A percentile compares a stretch with the other conserved stretches of the same genome.
Conservation (phyloP, 2,797 vertebrate genomes). For the Helicolenus hilgendorfi region DNA sequence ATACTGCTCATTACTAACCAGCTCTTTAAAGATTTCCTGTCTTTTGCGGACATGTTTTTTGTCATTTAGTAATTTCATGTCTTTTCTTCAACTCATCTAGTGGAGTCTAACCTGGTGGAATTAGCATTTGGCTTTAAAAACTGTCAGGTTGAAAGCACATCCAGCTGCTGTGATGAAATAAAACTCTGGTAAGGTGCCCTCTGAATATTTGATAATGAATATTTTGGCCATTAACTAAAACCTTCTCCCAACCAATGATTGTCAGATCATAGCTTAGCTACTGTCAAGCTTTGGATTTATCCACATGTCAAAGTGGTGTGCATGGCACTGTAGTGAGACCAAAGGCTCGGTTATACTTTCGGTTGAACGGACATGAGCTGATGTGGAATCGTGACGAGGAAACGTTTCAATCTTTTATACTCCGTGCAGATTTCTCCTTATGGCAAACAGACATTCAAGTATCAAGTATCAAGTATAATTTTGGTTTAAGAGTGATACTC, state of each 20-base stretch:
- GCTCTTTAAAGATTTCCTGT: slow-evolving; percentile 29
- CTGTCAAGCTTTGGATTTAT: background rate
- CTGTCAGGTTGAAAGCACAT: background rate
- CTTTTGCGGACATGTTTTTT: slow-evolving; percentile 18
- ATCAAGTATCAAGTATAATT: too few species aligned
- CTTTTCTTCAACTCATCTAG: background rate
- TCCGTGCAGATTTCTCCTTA: too few species aligned
- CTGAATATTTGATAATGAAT: background rate
- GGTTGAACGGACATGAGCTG: background rate
- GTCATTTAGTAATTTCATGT: slow-evolving; percentile 5
- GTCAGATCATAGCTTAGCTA: background rate
- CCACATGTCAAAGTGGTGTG: background rate
- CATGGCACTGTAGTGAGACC: too few species aligned
- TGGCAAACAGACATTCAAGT: background rate
- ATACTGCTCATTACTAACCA: slow-evolving; percentile 28
- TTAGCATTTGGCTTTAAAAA: background rate
- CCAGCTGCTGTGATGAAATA: background rate
- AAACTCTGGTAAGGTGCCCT: background rate
- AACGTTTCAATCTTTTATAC: background rate
- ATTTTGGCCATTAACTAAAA: background rate
- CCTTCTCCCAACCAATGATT: background rate
- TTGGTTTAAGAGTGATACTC: background rate
- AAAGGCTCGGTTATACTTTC: background rate
- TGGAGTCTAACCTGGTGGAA: background rate
- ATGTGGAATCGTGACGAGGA: background rate